Evolutionary conservation across 23 tunicate species (phyloP).

Genomic region (Trididemnum nubilum): DNA sequence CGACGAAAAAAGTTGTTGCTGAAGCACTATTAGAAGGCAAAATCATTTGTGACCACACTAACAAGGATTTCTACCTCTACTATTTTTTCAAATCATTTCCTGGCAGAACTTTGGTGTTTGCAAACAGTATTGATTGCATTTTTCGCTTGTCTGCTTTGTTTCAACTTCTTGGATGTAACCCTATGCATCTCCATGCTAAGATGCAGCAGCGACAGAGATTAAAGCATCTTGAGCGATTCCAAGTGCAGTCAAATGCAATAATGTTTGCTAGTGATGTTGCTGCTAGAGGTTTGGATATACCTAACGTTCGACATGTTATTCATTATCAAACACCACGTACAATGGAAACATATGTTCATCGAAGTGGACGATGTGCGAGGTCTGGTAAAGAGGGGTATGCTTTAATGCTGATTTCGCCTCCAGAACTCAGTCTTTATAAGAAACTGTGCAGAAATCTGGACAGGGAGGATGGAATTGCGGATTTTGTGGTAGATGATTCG

Average conservation of each 20-base stretch:
- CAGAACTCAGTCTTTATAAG: conserved; percentile 59
- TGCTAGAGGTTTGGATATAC: conserved; percentile 97
- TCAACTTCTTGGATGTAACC: conserved; percentile 56
- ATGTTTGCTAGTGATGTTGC: conserved; percentile 99
- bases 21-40: conserved; percentile 73
- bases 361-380: conserved; percentile 95
- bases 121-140: conserved; percentile 94
- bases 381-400: conserved; percentile 91
- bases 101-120: conserved; percentile 87
- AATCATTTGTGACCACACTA: conserved; percentile 56
- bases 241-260: conserved; percentile 38
- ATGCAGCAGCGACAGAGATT: conserved; percentile 97
- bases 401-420: conserved; percentile 64
- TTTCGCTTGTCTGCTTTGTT: conserved; percentile 77
- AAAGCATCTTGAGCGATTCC: conserved; percentile 89
- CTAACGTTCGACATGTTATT: conserved; percentile 88
- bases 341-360: conserved; percentile 86
- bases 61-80: conserved; percentile 87
- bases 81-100: conserved; percentile 84
- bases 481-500: conserved; percentile 39
- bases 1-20: conserved; percentile 81
- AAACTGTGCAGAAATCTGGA: conserved; percentile 60
- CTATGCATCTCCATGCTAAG: conserved; percentile 88
- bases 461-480: conserved; percentile 62
- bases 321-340: conserved; percentile 97